A percentile compares a stretch with the other conserved stretches of the same genome.
Conservation (phyloP, 1,140 invertebrate species). For the Plutomurus gul region DNA sequence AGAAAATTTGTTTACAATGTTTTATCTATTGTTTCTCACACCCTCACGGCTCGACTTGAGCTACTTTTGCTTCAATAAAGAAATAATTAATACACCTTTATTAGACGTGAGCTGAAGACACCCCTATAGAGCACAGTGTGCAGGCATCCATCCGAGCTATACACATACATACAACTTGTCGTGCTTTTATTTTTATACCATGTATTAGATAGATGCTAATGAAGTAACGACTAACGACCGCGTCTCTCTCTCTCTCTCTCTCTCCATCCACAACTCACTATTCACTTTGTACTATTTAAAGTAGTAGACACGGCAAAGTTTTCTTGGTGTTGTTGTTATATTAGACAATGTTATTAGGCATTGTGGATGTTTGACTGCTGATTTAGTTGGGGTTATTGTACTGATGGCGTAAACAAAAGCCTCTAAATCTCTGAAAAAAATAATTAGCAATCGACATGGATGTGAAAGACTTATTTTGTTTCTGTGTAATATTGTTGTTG, state of each 20-base stretch:
- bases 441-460: not conserved
- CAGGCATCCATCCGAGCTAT: too few species aligned
- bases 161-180: too few species aligned
- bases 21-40: not conserved
- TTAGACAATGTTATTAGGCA: not conserved
- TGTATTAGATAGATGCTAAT: too few species aligned
- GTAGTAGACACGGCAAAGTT: not conserved
- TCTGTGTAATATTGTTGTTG: too few species aligned
- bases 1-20: too few species aligned
- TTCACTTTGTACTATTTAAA: too few species aligned
- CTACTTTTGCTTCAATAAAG: constrained; percentile 1
- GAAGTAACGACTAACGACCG: too few species aligned
- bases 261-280: too few species aligned
- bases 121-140: not conserved
- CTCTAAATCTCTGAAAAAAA: not conserved
- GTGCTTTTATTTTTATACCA: too few species aligned
- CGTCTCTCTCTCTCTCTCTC: too few species aligned
- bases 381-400: not conserved
- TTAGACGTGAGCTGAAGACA: not conserved
- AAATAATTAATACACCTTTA: not conserved
- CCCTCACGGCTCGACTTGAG: not conserved
- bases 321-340: not conserved
- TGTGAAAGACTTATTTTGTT: not conserved
- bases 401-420: not conserved
- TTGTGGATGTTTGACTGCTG: not conserved